Evolutionary conservation across 2,797 vertebrate species (phyloP).

Genomic region (Pangasius mekongensis): DNA sequence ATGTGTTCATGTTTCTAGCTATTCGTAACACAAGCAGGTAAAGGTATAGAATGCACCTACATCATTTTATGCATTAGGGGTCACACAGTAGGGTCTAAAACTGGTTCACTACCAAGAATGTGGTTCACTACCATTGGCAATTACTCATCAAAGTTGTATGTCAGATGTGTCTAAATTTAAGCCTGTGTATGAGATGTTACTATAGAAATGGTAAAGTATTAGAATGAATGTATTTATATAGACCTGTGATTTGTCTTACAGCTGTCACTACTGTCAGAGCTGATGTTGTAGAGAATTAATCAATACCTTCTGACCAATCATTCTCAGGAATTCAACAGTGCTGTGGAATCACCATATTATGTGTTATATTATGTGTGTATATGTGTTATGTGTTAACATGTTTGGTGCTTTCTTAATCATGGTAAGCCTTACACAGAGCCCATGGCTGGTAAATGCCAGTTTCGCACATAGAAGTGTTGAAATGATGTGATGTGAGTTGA

Average conservation of each 20-base stretch:
- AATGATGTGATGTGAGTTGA: constrained; percentile 21
- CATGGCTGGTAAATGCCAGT: constrained; percentile 1
- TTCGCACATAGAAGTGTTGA: not conserved
- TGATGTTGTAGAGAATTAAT: not conserved
- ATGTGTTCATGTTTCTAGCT: constrained; percentile 65
- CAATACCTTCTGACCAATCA: not conserved
- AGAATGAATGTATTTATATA: not conserved
- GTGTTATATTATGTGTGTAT: too few relatives aligned
- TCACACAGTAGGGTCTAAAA: not conserved
- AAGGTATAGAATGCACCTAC: not conserved
- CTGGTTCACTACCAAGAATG: not conserved
- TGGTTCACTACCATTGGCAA: too few relatives aligned
- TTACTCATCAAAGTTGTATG: not conserved
- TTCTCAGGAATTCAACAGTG: not conserved
- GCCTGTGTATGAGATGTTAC: not conserved
- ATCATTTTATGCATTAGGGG: not conserved
- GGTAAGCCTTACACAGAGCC: not conserved
- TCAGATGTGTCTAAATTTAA: not conserved
- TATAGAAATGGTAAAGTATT: not conserved
- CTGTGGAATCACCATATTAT: not conserved
- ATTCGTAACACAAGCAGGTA: constrained; percentile 62
- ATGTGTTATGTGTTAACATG: too few relatives aligned
- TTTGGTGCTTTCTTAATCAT: not conserved
- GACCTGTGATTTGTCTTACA: not conserved
- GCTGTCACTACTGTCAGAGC: not conserved